Evolutionary conservation across 2,888 invertebrate species (phyloP).

Genomic region (Archaeoteleia sp.): DNA sequence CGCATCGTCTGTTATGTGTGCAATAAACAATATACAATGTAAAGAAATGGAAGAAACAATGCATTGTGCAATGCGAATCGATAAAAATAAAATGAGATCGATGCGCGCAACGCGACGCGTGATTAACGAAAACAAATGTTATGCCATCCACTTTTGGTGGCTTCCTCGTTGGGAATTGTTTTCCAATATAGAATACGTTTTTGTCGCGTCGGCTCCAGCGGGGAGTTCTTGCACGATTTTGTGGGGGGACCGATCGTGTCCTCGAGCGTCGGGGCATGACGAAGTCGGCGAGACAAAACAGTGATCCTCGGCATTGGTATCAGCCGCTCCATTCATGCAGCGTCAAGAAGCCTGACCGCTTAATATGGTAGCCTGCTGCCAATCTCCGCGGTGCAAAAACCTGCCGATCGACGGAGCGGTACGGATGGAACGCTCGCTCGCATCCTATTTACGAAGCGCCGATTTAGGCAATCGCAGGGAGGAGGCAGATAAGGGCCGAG

Average conservation of each 20-base stretch:
- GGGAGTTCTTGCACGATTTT: slow-evolving; percentile 28
- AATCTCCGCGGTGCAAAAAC: slow-evolving; percentile 62
- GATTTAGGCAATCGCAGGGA: slow-evolving; percentile 59
- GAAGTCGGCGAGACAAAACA: slow-evolving; percentile 30
- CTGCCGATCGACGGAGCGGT: slow-evolving; percentile 49
- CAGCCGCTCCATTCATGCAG: slow-evolving; percentile 64
- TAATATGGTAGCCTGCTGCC: slow-evolving; percentile 63
- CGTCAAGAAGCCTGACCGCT: slow-evolving; percentile 56
- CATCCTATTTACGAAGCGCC: slow-evolving; percentile 50
- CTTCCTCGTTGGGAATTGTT: slow-evolving; percentile 16
- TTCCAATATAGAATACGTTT: slow-evolving; percentile 17
- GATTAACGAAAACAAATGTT: background rate
- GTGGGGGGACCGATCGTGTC: slow-evolving; percentile 21
- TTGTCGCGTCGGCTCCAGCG: slow-evolving; percentile 31
- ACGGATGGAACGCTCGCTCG: slow-evolving; percentile 17
- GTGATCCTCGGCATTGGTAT: slow-evolving; percentile 49
- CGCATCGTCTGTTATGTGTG: too few species aligned
- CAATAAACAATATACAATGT: too few species aligned
- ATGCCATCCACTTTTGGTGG: slow-evolving; percentile 28
- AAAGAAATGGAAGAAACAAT: too few species aligned
- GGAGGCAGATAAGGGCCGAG: slow-evolving; percentile 55
- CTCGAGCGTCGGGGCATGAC: slow-evolving; percentile 23
- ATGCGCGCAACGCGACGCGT: too few species aligned
- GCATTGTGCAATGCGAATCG: background rate
- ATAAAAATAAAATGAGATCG: background rate